Conservation (phyloP, 2,888 invertebrate genomes). For the Anthoptus insignis region DNA sequence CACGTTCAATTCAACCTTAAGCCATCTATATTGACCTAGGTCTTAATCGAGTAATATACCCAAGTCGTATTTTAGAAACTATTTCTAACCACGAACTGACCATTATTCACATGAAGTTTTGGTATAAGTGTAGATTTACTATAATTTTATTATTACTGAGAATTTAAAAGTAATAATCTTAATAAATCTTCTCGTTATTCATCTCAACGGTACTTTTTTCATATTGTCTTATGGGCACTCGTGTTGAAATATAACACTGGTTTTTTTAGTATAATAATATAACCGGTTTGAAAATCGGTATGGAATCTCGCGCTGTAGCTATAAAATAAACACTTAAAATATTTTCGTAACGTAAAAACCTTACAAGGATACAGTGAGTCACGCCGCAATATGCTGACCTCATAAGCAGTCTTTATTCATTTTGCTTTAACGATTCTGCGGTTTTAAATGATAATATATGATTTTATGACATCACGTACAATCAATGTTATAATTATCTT, state of each 20-base stretch:
- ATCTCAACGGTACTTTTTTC: too few species aligned
- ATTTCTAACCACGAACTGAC: conserved; percentile 7
- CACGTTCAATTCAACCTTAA: conserved; percentile 33
- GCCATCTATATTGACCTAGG: conserved; percentile 28
- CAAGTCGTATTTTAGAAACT: conserved; percentile 20
- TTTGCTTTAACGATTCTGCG: conserved; percentile 8
- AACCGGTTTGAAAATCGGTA: conserved; percentile 1
- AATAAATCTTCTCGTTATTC: not conserved
- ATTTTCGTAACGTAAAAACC: conserved; percentile 35
- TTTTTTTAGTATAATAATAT: not conserved
- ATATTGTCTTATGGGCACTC: not conserved
- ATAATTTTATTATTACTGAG: not conserved
- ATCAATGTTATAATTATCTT: not conserved
- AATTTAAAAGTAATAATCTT: too few species aligned
- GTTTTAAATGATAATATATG: not conserved
- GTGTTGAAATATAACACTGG: not conserved
- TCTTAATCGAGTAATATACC: conserved; percentile 26
- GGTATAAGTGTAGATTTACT: not conserved
- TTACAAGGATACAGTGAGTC: conserved; percentile 37
- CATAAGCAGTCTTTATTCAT: conserved; percentile 19
- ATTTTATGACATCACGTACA: not conserved
- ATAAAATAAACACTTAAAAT: conserved; percentile 14
- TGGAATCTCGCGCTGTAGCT: conserved; percentile 19
- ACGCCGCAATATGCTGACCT: conserved; percentile 25
- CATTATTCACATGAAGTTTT: not conserved